These are phyloP conservation scores for Oceanodroma tethys DNA, from an alignment of 2,113 vertebrate genomes.

Conservation along the genomic window DNA sequence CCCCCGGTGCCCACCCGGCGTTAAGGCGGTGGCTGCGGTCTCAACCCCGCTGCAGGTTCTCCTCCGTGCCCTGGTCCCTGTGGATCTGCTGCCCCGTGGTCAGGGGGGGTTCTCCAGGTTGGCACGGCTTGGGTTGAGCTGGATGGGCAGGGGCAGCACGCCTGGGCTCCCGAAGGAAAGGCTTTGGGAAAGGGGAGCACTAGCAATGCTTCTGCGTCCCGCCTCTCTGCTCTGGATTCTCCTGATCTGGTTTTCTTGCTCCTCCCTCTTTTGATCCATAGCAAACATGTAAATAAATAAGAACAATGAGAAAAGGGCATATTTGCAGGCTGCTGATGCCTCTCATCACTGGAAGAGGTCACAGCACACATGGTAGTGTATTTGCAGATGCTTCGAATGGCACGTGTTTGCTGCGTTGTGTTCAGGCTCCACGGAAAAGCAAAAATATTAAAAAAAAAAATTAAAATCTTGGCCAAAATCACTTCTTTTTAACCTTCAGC, in stretches of 20 bases:
- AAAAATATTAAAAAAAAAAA: not conserved
- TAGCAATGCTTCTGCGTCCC: rapidly evolving
- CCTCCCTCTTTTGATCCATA: not conserved
- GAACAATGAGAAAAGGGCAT: not conserved
- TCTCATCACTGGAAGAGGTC: not conserved
- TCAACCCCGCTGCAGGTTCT: not conserved
- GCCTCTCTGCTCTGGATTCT: not conserved
- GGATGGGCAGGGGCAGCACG: rapidly evolving
- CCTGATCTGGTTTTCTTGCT: not conserved
- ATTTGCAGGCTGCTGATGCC: not conserved
- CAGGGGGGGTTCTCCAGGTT: not conserved
- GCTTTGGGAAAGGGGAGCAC: not conserved
- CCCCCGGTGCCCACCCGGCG: too few relatives aligned
- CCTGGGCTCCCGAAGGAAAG: not conserved
- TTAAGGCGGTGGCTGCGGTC: not conserved
- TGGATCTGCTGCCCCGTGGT: not conserved
- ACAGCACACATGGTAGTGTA: rapidly evolving
- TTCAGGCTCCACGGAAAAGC: not conserved
- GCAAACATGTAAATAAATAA: not conserved
- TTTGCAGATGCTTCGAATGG: not conserved
- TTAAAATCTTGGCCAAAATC: too few relatives aligned
- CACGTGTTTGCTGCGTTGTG: too few relatives aligned
- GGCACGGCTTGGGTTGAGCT: not conserved
- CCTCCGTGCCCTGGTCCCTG: not conserved
- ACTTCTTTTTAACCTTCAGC: not conserved